Evolutionary conservation across 2,888 invertebrate species (phyloP).

Genomic region (Cosmia pyralina): DNA sequence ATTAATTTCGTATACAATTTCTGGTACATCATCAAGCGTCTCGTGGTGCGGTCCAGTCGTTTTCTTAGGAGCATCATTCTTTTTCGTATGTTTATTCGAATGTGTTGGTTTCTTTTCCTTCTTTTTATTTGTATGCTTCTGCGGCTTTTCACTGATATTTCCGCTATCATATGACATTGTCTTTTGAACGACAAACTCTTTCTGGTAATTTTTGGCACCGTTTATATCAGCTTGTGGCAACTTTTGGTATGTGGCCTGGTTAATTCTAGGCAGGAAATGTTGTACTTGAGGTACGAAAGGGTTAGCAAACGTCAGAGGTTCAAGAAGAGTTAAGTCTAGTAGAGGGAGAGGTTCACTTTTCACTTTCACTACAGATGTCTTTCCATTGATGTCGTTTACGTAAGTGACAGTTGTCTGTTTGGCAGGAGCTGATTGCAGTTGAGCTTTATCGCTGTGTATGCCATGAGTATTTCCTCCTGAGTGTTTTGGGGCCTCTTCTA

Average conservation of each 20-base stretch:
- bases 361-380: constrained; percentile 80
- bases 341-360: constrained; percentile 82
- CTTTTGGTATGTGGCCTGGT: constrained; percentile 79
- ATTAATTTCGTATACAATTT: constrained; percentile 82
- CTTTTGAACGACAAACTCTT: constrained; percentile 76
- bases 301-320: constrained; percentile 85
- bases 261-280: constrained; percentile 85
- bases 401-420: constrained; percentile 75
- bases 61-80: constrained; percentile 72
- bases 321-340: constrained; percentile 82
- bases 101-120: constrained; percentile 73
- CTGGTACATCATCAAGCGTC: constrained; percentile 76
- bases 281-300: constrained; percentile 88
- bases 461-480: constrained; percentile 60
- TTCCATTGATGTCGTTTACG: constrained; percentile 78
- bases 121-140: constrained; percentile 71
- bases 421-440: constrained; percentile 72
- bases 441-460: constrained; percentile 66
- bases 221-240: constrained; percentile 73
- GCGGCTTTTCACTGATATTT: constrained; percentile 71
- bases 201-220: constrained; percentile 76
- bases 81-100: constrained; percentile 69
- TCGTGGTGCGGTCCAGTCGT: constrained; percentile 73
- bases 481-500: constrained; percentile 46
- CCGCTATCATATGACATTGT: constrained; percentile 78